Evolutionary conservation across 1,140 invertebrate species (phyloP), one percentile per base, ranked within the genome.

Genomic region (Goniozus legneri): DNA sequence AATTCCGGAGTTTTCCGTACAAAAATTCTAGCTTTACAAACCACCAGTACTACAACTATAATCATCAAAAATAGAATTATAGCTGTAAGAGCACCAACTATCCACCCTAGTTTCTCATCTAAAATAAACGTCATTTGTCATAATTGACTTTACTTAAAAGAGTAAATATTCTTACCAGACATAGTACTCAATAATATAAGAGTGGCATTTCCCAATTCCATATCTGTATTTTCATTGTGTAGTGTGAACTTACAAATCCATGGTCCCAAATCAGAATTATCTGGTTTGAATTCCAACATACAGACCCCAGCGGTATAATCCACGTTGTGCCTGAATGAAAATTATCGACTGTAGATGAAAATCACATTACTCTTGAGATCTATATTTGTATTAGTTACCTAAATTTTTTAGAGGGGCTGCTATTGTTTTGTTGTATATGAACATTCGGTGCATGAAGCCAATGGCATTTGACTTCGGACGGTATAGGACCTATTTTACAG

Each of bases 21-120:
- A 31, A 68, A 71, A 6, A 70, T 53, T 15, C 56, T 56, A 10
- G 60, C 59, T 37, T 65, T 73, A 34, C 62, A 76, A 0, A 76
- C 72, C 1, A 74, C 70, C 33, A 76, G 13, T 4, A 71, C 71
- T 0, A 74, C 72, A 0, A 67, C 55, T 8, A 65, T 57, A 24
- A 74, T 73, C 49, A 73, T 54, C 2, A 74, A 52, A 8, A 75
- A 66, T n/a, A 75, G 50, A 14, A 70, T 64, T 4, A 73, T 15
- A 0, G 67, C 62, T 3, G 72, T 75, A 27, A 73, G 35, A 4
- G 66, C 62, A 16, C 72, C 73, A 15, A 76, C 73, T 10, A 75
- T 62, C 72, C 71, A 75, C 27, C 69, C 65, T 1, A 76, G 30
- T 42, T 56, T 67, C 12, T 71, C 60, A 53, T 74, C 73, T 73